Evolutionary conservation across 1,140 invertebrate species (phyloP), one percentile per base, ranked within the genome.

Genomic region (Orchestia grillus): DNA sequence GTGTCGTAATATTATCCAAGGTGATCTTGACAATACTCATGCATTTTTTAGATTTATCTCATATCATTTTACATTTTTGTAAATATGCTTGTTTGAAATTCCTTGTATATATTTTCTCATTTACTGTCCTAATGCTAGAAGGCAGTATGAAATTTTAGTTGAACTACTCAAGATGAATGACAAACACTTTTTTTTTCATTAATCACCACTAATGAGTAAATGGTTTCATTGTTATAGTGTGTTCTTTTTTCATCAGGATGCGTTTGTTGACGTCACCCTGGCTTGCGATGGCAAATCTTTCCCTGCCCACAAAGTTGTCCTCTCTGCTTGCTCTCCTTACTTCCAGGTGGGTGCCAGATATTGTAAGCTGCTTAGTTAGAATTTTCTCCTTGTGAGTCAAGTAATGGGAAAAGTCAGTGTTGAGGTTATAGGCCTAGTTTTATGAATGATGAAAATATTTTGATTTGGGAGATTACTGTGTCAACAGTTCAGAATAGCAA

Each of bases 261-360:
- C 97, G n/a, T 97, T 97, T 96, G 97, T 97, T 57, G 97, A 97
- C 96, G 99, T 99, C 97, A 99, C 99, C 97, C 98, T 99, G 97
- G 99, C 99, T 96, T 99, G 99, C 97, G 98, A 99, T 97, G 98
- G 99, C 97, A 98, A 99, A 95, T 99, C 98, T 97, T 98, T 99
- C 97, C 99, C 99, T 97, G 99, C 99, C 97, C 99, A 99, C 97
- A 99, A 99, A 97, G 98, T 99, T 96, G 99, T 99, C 97, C 98
- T 99, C 95, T 99, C 99, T 95, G 99, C 99, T 97, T 99, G 99
- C 98, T 99, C 99, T 97, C 98, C 99, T 96, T 99, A 99, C 98
- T 99, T 99, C 97, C 96, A 97, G 96, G 96, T 96, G 57, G 90
- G 95, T 53, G 62, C 3, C 90, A 95, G 87, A 28, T 8, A 44